A percentile compares a stretch with the other conserved stretches of the same genome.
Conservation (phyloP, 2,113 vertebrate genomes). For the Rhizomys pruinosus region DNA sequence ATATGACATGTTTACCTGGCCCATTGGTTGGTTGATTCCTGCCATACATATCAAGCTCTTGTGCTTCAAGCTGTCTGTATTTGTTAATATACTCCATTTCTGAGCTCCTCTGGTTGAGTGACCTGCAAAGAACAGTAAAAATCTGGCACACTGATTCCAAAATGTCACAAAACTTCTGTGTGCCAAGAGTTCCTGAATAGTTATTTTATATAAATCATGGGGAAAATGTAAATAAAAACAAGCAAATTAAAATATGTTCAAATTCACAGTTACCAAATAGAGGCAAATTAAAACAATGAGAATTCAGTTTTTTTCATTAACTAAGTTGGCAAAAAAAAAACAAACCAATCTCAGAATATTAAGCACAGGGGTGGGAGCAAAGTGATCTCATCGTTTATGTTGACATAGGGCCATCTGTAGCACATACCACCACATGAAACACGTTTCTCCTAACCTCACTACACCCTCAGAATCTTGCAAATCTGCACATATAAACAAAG, state of each 20-base stretch:
- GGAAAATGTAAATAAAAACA: neutral
- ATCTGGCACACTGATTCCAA: neutral
- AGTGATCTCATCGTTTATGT: accelerated
- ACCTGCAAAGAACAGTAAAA: conserved; percentile 40
- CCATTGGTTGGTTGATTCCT: neutral
- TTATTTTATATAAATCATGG: neutral
- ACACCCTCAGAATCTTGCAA: neutral
- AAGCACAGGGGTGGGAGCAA: neutral
- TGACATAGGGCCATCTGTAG: neutral
- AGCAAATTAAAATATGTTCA: neutral
- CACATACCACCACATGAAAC: accelerated
- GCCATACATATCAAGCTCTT: neutral
- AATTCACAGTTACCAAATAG: neutral
- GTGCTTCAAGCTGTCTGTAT: conserved; percentile 65
- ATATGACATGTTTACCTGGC: conserved; percentile 50
- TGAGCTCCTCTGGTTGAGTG: neutral
- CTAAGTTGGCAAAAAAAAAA: neutral
- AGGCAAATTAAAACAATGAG: neutral
- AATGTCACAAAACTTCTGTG: neutral
- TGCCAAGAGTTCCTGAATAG: neutral
- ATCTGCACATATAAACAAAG: neutral
- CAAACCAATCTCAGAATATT: no score
- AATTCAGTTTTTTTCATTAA: neutral
- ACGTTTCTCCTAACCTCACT: neutral
- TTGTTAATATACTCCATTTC: conserved; percentile 57